phyloP scores from a whole-genome alignment of 2,888 invertebrate species.

The Orthosia incerta region DNA sequence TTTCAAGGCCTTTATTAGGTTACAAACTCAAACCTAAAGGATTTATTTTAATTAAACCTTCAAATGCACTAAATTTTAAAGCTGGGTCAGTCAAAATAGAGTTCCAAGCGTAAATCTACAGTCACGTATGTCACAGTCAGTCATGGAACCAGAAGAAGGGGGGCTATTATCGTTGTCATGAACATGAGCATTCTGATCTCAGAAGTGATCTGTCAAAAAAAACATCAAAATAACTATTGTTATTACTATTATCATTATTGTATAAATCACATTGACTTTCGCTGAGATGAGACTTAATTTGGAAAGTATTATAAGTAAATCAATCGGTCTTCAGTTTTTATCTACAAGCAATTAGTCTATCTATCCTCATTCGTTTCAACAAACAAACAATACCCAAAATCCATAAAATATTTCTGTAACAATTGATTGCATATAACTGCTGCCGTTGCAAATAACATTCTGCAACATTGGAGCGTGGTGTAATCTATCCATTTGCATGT shows the following conservation, averaged over 20 bases:
- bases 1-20: too few relatives aligned
- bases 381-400: conserved; percentile 22
- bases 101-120: too few relatives aligned
- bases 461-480: conserved; percentile 47
- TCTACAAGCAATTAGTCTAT: not conserved
- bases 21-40: too few relatives aligned
- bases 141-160: too few relatives aligned
- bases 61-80: too few relatives aligned
- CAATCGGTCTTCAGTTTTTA: not conserved
- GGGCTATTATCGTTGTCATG: too few relatives aligned
- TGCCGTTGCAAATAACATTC: conserved; percentile 53
- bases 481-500: conserved; percentile 66
- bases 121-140: too few relatives aligned
- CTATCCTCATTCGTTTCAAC: conserved; percentile 8
- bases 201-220: not conserved
- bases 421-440: conserved; percentile 57
- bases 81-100: too few relatives aligned
- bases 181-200: not conserved
- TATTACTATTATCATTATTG: too few relatives aligned
- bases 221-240: not conserved
- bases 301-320: not conserved
- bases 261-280: not conserved
- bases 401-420: conserved; percentile 44
- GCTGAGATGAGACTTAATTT: not conserved
- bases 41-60: too few relatives aligned